phyloP scores from a whole-genome alignment of 2,797 vertebrate species.

The Tamandua tetradactyla region DNA sequence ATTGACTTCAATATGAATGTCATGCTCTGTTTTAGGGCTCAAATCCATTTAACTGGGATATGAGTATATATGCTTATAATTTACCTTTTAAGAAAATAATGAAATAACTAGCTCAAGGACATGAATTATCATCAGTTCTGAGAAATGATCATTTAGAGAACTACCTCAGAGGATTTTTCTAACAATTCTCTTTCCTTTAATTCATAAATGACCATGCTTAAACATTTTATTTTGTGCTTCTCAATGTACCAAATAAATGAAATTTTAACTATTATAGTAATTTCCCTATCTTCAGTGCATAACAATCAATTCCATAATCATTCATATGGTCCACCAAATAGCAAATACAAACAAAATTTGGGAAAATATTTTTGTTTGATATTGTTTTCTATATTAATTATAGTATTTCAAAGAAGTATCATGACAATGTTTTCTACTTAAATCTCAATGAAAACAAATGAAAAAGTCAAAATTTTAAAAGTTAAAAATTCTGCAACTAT shows the following conservation, averaged over 20 bases:
- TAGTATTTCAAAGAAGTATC: background rate
- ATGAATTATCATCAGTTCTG: background rate
- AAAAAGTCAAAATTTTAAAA: background rate
- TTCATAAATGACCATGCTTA: background rate
- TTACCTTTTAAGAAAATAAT: background rate
- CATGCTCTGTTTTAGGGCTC: background rate
- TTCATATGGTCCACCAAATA: background rate
- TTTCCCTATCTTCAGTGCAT: background rate
- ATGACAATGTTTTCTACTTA: background rate
- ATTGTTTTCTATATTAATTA: background rate
- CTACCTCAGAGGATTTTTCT: background rate
- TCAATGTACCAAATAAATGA: background rate
- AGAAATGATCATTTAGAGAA: background rate
- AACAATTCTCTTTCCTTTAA: background rate
- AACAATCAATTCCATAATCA: background rate
- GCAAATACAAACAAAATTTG: background rate
- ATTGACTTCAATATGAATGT: background rate
- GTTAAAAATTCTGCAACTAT: too few relatives aligned
- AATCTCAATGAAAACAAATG: background rate
- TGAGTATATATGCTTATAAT: background rate
- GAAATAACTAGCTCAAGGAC: background rate
- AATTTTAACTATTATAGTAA: background rate
- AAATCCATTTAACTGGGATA: background rate
- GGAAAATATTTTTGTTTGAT: background rate
- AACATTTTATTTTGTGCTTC: background rate